Base-by-base conservation (phyloP, 2,113 vertebrate species). In the Plestiodon gilberti region DNA sequence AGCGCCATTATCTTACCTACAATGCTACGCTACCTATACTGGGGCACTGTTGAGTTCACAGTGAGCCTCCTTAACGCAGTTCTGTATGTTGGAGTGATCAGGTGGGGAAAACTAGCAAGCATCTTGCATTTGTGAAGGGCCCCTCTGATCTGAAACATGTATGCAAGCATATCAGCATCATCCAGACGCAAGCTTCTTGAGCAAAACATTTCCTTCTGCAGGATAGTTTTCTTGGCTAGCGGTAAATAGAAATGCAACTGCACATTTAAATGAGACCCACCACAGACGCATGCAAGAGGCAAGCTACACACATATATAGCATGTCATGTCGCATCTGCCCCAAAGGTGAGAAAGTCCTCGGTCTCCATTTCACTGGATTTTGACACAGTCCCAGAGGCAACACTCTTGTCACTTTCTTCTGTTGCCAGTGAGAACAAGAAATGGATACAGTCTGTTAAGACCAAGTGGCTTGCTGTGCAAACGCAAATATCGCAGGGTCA, bases 361-460 rank as follows among this genome's bases (percentile, higher is more conserved):
- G 75, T 84, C 90, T 93, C 93, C 90, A 81, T 82, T 78, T 81
- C 65, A 43, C 87, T 82, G 89, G 89, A 88, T 88, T 92, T 93
- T 90, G 83, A 90, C 87, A 85, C 61, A 90, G n/a, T 78, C 38
- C 87, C 87, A 69, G 74, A 90, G 90, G 86, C 59, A 84, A 82
- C 82, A 89, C 91, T 69, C 83, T 77, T 55, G 61, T 67, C 62
- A 33, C 61, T 48, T 89, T 82, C 30, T 89, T 84, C 78, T 88
- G 78, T 14, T 22, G 78, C 80, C 83, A 85, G n/a, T 30, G 57
- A 87, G 89, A 91, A 91, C 91, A 84, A 91, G 93, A 93, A 92
- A 87, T 76, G 84, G 80, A 93, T 84, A 84, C 0, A 0, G 0
- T 38, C 89, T 81, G 35, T 81, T 87, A 78, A 87, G 57, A 67